phyloP scores from a whole-genome alignment of 2,113 vertebrate species.

The Odocoileus virginianus region DNA sequence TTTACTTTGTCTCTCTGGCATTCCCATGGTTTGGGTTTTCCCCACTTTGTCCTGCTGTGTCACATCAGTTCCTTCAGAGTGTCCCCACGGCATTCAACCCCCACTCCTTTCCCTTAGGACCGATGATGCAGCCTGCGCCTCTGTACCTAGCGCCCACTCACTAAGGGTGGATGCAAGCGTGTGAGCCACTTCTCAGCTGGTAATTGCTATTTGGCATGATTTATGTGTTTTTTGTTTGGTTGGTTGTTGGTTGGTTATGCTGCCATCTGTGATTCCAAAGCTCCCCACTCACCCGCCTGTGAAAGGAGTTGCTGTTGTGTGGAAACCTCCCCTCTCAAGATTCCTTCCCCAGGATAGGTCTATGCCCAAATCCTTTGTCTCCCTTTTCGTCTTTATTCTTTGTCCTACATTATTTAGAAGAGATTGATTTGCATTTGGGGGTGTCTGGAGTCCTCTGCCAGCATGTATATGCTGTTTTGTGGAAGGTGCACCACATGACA shows the following conservation, averaged over 20 bases:
- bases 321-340: not conserved
- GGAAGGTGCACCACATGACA: not conserved
- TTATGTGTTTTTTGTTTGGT: not conserved
- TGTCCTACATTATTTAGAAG: not conserved
- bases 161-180: not conserved
- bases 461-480: not conserved
- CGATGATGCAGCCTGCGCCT: accelerated
- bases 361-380: not conserved
- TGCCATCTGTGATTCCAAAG: not conserved
- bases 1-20: not conserved
- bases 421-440: not conserved
- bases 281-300: not conserved
- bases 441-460: not conserved
- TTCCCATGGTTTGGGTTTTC: not conserved
- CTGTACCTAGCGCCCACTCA: not conserved
- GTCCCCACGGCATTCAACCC: not conserved
- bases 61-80: not conserved
- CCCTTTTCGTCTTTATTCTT: not conserved
- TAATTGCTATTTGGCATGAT: not conserved
- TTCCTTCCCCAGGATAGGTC: not conserved
- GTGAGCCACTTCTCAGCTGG: not conserved
- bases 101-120: not conserved
- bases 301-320: not conserved
- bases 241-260: no score
- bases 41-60: not conserved